Evolutionary conservation across 1,140 invertebrate species (phyloP).

Genomic region (Zaprionus ghesquierei): DNA sequence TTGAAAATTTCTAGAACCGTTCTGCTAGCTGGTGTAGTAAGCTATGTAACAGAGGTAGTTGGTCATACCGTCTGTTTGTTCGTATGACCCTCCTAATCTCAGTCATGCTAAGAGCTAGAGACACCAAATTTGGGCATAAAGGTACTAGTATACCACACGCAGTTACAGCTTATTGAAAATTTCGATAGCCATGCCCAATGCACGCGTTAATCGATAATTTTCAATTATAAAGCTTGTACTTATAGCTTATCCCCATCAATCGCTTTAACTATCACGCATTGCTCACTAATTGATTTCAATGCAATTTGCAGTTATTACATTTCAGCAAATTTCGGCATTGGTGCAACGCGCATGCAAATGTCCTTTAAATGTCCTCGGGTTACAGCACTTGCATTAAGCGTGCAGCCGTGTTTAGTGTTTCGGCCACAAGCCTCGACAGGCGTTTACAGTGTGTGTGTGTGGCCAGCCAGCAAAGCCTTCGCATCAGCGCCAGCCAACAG

Average conservation of each 20-base stretch:
- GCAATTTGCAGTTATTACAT: background rate
- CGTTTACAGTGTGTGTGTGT: background rate
- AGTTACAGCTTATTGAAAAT: too few relatives aligned
- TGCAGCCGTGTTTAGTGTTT: background rate
- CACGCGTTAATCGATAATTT: background rate
- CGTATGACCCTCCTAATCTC: too few relatives aligned
- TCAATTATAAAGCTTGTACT: too few relatives aligned
- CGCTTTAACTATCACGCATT: background rate
- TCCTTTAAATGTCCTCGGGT: background rate
- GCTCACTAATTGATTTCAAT: conserved; percentile 9
- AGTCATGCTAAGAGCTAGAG: too few relatives aligned
- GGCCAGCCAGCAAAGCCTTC: background rate
- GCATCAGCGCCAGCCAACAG: background rate
- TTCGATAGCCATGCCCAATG: too few relatives aligned
- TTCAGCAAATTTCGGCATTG: background rate
- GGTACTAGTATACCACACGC: too few relatives aligned
- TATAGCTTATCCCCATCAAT: too few relatives aligned
- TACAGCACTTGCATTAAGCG: background rate
- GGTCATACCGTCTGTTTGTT: too few relatives aligned
- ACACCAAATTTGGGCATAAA: too few relatives aligned
- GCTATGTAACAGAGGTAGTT: too few relatives aligned
- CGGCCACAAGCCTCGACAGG: background rate
- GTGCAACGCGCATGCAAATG: background rate
- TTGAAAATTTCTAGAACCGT: too few relatives aligned
- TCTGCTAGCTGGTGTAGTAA: too few relatives aligned